A percentile compares a stretch with the other conserved stretches of the same genome.
phyloP scores from a whole-genome alignment of 1,140 invertebrate species.

The Aradophagus sp. region DNA sequence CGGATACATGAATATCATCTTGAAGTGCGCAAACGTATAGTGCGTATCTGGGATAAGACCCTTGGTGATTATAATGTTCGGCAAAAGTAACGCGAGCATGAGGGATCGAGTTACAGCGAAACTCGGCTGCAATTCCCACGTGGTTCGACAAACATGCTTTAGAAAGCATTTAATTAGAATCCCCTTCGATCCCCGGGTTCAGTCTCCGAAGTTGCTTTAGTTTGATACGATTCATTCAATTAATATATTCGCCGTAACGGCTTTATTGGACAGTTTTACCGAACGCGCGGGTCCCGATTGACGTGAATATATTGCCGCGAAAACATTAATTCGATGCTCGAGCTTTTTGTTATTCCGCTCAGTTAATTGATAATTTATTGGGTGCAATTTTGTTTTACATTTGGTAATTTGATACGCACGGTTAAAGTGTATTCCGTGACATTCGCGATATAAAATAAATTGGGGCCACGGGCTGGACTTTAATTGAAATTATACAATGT shows the following conservation, averaged over 20 bases:
- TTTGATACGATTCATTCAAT: conserved; percentile 36
- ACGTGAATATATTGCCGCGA: too few species aligned
- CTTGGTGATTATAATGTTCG: conserved; percentile 40
- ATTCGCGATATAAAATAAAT: too few species aligned
- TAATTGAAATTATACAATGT: too few species aligned
- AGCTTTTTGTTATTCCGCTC: too few species aligned
- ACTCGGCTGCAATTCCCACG: conserved; percentile 36
- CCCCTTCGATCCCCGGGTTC: conserved; percentile 17
- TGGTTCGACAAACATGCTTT: conserved; percentile 37
- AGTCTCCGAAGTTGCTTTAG: conserved; percentile 28
- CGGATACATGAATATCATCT: conserved; percentile 21
- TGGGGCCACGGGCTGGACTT: too few species aligned
- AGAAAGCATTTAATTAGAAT: conserved; percentile 47
- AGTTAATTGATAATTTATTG: too few species aligned
- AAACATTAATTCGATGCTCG: too few species aligned
- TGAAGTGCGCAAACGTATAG: conserved; percentile 19
- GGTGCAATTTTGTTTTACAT: too few species aligned
- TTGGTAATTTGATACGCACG: too few species aligned
- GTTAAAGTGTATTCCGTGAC: too few species aligned
- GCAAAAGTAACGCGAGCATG: conserved; percentile 30
- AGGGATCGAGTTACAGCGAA: conserved; percentile 39
- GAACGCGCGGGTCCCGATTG: conserved; percentile 17
- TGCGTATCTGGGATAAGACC: conserved; percentile 29
- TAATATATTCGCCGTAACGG: conserved; percentile 21
- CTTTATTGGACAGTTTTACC: conserved; percentile 17